Conservation (phyloP, 1,140 invertebrate genomes). For the Elymnias hypermnestra region DNA sequence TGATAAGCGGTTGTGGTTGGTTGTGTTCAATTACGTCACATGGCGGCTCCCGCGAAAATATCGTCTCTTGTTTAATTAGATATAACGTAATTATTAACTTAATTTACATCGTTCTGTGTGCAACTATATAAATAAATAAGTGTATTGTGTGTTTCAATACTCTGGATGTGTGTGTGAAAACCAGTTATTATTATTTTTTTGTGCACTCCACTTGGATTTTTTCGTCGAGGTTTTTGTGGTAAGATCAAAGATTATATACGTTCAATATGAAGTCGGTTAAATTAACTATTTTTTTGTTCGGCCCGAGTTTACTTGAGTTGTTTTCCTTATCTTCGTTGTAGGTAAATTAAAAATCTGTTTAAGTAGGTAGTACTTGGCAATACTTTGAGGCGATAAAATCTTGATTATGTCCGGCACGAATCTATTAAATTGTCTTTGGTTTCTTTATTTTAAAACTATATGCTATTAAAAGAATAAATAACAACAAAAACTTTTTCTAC, state of each 20-base stretch:
- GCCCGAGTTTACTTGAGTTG: too few relatives aligned
- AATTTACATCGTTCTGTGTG: conserved; percentile 39
- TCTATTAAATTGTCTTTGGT: conserved; percentile 25
- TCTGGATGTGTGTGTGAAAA: conserved; percentile 49
- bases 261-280: background rate
- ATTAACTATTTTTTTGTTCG: background rate
- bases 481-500: too few relatives aligned
- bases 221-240: conserved; percentile 51
- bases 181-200: conserved; percentile 40
- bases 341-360: conserved; percentile 12
- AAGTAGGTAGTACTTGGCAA: background rate
- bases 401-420: conserved; percentile 25
- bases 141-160: conserved; percentile 38
- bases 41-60: too few relatives aligned
- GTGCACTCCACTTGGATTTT: conserved; percentile 61
- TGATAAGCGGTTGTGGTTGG: conserved; percentile 43
- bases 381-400: conserved; percentile 20
- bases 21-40: too few relatives aligned
- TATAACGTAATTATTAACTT: conserved; percentile 40
- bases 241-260: conserved; percentile 31
- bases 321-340: background rate
- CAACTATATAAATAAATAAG: too few relatives aligned
- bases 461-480: too few relatives aligned
- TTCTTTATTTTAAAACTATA: conserved; percentile 18
- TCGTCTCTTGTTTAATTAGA: conserved; percentile 53